Base-by-base conservation (phyloP, 2,797 vertebrate species). In the Crocidura indochinensis region DNA sequence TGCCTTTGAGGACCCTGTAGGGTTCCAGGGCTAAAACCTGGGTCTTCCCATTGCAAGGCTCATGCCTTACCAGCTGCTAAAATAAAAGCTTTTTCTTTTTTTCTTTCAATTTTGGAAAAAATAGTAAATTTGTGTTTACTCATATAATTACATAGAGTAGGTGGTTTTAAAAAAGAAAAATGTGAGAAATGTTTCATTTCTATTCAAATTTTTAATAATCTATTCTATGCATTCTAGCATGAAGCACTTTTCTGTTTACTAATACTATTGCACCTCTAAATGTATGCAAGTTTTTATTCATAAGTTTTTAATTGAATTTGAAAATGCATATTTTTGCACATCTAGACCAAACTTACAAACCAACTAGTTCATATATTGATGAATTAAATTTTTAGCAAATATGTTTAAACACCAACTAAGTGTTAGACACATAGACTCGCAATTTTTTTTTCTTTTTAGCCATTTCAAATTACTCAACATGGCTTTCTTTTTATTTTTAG, bases 311-410 rank as follows among this genome's bases (percentile, higher is more conserved):
- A 79, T 31, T 94, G 17, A 19, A 77, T 84, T 92, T 78, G 49
- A 8, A 89, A 85, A 77, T 74, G 19, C 29, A 4, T 20, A 8
- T 4, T 24, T 87, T 94, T 92, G 47, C n/a, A 65, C 9, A 74
- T 51, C 26, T 47, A 68, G 8, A 19, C 56, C 67, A 10, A 76
- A 74, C 82, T 84, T 15, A 91, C 38, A 88, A 80, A 84, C 26
- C 31, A 91, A 29, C 76, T 71, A 84, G 79, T 78, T 81, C 38
- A 67, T 75, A 74, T 2, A 60, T 6, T 17, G 44, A 77, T 90
- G 10, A 81, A 72, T 91, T 84, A 62, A 71, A 46, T 72, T 84
- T 92, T 81, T 47, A 68, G n/a, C 56, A 87, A 26, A 44, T 90
- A 90, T 53, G 88, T 87, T 49, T 26, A 49, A 89, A 65, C 46